Evolutionary conservation across 92 coral and sea anemone species (phyloP), one percentile per base, ranked within the genome.

Genomic region (Epizoanthus scotinus): DNA sequence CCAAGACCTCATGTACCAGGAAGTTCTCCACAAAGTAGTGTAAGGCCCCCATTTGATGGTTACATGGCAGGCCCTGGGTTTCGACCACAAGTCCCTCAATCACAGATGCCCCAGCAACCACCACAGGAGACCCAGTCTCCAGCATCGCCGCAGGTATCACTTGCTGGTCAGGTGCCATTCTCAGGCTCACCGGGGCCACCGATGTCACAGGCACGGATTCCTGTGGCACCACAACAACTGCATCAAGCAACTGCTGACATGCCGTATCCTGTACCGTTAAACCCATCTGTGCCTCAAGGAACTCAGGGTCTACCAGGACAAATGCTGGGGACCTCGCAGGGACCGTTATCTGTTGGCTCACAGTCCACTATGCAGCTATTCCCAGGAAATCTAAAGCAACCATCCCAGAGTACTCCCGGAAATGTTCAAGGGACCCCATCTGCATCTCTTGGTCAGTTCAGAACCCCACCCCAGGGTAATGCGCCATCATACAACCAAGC

Each of bases 251-350:
- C 85, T 20, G 89, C 94, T 64, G 82, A 86, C 63, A 83, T 90
- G 91, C 85, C 97, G 25, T 87, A 92, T 82, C 88, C 94, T 36
- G 69, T 79, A 24, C 91, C 89, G 64, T 62, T 3, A 57, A 83
- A 66, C 90, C 87, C 63, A 65, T 82, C 31, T 2, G 82, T 19
- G 54, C 74, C 42, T 14, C 38, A 27, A 3, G 61, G 83, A 1
- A 20, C 73, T 21, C 81, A 24, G 61, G 81, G 40, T 13, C 44
- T 38, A 27, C 40, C 69, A 63, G 44, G 67, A 22, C 81, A 75
- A 68, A 25, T 75, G 17, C 54, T 58, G 47, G 63, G 68, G 59
- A 59, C 57, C 6, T 64, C 72, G 21, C 85, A 66, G 29, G 85
- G 55, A 19, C 80, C 73, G 21, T 26, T 40, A 5, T 8, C 21